phyloP scores from a whole-genome alignment of 2,797 vertebrate genomes.

The Artibeus lituratus region DNA sequence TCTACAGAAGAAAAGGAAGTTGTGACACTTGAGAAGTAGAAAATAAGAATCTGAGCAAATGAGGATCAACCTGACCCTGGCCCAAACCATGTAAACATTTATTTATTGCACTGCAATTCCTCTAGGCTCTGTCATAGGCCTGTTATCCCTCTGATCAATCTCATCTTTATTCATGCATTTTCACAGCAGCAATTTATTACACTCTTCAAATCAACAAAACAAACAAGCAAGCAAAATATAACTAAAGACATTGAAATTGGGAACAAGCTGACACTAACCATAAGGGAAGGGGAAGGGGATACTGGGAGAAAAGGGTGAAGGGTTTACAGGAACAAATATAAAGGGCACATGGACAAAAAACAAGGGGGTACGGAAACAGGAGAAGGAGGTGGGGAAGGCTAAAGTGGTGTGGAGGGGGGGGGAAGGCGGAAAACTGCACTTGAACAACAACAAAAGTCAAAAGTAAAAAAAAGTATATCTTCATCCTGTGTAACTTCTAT shows the following conservation, averaged over 20 bases:
- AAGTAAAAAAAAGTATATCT: not conserved
- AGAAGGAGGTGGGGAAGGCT: too few relatives aligned
- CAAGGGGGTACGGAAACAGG: too few relatives aligned
- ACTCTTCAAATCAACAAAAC: not conserved
- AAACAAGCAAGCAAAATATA: too few relatives aligned
- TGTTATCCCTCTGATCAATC: not conserved
- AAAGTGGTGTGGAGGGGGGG: too few relatives aligned
- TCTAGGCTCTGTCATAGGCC: not conserved
- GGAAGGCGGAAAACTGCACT: too few relatives aligned
- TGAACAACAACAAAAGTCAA: too few relatives aligned
- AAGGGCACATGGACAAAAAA: too few relatives aligned
- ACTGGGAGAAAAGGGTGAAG: too few relatives aligned
- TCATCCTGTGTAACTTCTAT: not conserved
- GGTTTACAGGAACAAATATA: too few relatives aligned
- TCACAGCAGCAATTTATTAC: not conserved
- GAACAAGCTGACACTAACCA: too few relatives aligned
- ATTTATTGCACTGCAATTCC: not conserved
- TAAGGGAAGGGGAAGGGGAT: too few relatives aligned
- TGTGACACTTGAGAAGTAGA: not conserved
- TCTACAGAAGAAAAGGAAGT: not conserved
- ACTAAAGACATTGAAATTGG: too few relatives aligned
- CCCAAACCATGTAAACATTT: not conserved
- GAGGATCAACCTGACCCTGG: not conserved
- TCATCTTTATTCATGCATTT: not conserved
- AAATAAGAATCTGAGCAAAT: not conserved